phyloP scores from a whole-genome alignment of 2,888 invertebrate genomes.

The Plebejus melissa region DNA sequence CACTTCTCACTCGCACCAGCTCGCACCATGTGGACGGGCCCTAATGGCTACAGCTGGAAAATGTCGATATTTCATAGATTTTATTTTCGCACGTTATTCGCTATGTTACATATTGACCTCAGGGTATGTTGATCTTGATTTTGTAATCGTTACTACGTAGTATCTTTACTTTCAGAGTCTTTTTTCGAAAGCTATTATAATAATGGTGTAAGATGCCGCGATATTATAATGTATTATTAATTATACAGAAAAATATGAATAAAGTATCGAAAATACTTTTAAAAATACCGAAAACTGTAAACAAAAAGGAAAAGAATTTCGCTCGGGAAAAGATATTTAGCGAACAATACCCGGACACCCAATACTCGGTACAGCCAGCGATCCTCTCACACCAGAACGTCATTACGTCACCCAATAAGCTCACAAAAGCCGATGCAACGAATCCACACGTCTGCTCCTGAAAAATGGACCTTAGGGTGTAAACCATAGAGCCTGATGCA shows the following conservation, averaged over 20 bases:
- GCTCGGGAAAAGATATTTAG: constrained; percentile 16
- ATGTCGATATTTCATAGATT: constrained; percentile 9
- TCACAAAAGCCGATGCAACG: constrained; percentile 43
- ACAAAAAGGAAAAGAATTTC: constrained; percentile 26
- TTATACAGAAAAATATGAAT: too few relatives aligned
- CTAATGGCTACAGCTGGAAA: constrained; percentile 34
- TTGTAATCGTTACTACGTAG: background rate
- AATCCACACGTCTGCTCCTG: constrained; percentile 32
- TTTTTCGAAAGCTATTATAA: background rate
- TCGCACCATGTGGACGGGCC: constrained; percentile 18
- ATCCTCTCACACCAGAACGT: constrained; percentile 40
- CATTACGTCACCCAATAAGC: constrained; percentile 49
- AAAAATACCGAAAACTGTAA: background rate
- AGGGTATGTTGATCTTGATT: background rate
- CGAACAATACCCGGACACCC: constrained; percentile 35
- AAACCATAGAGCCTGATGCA: constrained; percentile 38
- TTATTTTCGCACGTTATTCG: background rate
- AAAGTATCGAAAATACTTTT: background rate
- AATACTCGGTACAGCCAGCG: constrained; percentile 39
- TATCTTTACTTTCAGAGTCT: background rate
- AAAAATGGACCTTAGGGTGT: constrained; percentile 41
- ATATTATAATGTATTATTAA: too few relatives aligned
- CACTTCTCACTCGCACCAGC: constrained; percentile 41
- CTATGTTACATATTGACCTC: background rate
- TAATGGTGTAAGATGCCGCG: background rate